Evolutionary conservation across 2,888 invertebrate species (phyloP), one percentile per base, ranked within the genome.

Genomic region (Synanthedon andrenaeformis): DNA sequence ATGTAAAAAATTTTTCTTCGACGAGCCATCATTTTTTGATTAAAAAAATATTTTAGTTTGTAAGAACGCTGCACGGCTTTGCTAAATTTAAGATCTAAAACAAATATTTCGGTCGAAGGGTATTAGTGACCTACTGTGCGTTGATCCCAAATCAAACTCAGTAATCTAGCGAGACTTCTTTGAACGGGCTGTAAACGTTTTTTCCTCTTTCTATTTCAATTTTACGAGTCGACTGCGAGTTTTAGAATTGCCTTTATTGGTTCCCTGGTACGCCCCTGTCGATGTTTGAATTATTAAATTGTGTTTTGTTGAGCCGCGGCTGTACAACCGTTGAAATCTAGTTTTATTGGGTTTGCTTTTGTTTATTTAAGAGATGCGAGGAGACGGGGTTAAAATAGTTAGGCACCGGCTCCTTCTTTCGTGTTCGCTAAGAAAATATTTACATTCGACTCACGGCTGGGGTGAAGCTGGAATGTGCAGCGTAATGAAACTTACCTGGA

Each of bases 231-330:
- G 60, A 67, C 67, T 63, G 72, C 62, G 73, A 70, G 69, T 74
- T 80, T 78, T 72, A 69, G 76, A 79, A 79, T 77, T 73, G 76
- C 73, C 69, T 77, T 77, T 77, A 80, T 70, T 65, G 66, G 63
- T 71, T 70, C 72, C 72, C 70, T 70, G 69, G 75, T 70, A 69
- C 66, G 64, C 62, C 67, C 62, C 61, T 58, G 64, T 67, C 64
- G 70, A 65, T 66, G 64, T 62, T 64, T 82, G 79, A 80, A 82
- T 82, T 79, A 81, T 82, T 82, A 76, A 82, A 76, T 70, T 66
- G 67, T 64, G 63, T 65, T 61, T 58, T 62, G 62, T 60, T 61
- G 61, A 52, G 63, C 55, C 53, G 54, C 57, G 57, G 58, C 56
- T 56, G 59, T 56, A 60, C 17, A 49, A 52, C 45, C 49, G 54